phyloP scores from a whole-genome alignment of 1,140 invertebrate genomes.

The Megalonaias nervosa region DNA sequence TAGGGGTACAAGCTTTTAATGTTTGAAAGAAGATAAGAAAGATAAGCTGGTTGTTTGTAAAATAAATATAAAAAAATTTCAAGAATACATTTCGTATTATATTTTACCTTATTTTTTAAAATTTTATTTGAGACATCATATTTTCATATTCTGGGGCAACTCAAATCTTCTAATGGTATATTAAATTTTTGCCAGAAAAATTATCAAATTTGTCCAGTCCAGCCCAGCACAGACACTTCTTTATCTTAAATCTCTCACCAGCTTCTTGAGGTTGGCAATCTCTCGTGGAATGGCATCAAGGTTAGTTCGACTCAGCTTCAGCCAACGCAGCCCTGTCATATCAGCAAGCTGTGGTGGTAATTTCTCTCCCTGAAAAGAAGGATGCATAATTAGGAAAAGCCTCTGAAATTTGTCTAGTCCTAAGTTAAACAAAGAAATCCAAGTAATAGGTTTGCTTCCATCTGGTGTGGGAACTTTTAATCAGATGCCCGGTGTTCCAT shows the following conservation, averaged over 20 bases:
- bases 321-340: slow-evolving; percentile 98
- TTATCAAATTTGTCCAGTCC: not conserved
- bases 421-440: no score
- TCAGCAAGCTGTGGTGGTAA: slow-evolving; percentile 89
- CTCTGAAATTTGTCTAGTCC: no score
- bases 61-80: no score
- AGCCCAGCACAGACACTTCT: not conserved
- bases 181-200: not conserved
- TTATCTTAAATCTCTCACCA: slow-evolving; percentile 75
- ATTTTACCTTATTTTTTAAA: no score
- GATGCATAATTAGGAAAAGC: not conserved
- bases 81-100: no score
- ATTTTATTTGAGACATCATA: not conserved
- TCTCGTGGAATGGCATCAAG: slow-evolving; percentile 93
- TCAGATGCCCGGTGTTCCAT: no score
- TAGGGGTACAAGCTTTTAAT: no score
- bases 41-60: no score
- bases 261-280: slow-evolving; percentile 93
- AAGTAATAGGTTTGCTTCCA: no score
- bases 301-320: slow-evolving; percentile 94
- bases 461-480: no score
- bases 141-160: not conserved
- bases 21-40: no score
- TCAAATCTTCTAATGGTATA: not conserved
- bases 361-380: slow-evolving; percentile 13